Conservation (phyloP, 2,888 invertebrate species). For the Yponomeuta evonymella region DNA sequence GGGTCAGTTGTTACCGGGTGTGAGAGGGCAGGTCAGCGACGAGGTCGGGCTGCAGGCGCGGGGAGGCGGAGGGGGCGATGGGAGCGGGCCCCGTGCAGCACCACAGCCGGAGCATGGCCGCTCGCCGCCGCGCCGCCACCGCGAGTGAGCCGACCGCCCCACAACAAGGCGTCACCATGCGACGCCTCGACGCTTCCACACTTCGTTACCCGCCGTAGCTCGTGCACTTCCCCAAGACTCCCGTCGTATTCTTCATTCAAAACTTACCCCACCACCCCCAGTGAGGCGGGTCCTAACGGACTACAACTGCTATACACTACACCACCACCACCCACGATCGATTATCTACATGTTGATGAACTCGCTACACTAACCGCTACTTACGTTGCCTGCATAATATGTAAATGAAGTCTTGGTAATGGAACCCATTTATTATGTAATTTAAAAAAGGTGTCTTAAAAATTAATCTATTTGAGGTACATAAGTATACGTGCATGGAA, state of each 20-base stretch:
- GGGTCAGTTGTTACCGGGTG: conserved; percentile 45
- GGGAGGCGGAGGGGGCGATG: conserved; percentile 35
- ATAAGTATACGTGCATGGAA: no score
- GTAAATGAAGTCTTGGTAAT: conserved; percentile 14
- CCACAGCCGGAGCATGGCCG: conserved; percentile 55
- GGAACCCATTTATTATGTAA: not conserved
- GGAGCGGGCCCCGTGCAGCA: conserved; percentile 48
- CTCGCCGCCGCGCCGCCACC: conserved; percentile 57
- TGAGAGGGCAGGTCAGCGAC: conserved; percentile 61
- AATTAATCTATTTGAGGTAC: not conserved
- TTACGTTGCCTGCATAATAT: conserved; percentile 42
- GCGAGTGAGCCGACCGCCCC: conserved; percentile 45
- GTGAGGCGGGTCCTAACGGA: conserved; percentile 1
- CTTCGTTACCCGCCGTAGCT: not conserved
- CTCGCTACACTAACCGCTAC: conserved; percentile 35
- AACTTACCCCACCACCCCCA: not conserved
- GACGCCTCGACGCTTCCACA: conserved; percentile 8
- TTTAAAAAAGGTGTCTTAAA: not conserved
- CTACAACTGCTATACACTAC: not conserved
- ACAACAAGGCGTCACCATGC: conserved; percentile 11
- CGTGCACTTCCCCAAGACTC: conserved; percentile 1
- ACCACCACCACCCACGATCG: conserved; percentile 32
- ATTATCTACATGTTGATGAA: conserved; percentile 54
- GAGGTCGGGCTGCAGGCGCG: conserved; percentile 46
- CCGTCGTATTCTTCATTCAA: not conserved